phyloP scores from a whole-genome alignment of 1,140 invertebrate species.

The Lanistes nyassanus region DNA sequence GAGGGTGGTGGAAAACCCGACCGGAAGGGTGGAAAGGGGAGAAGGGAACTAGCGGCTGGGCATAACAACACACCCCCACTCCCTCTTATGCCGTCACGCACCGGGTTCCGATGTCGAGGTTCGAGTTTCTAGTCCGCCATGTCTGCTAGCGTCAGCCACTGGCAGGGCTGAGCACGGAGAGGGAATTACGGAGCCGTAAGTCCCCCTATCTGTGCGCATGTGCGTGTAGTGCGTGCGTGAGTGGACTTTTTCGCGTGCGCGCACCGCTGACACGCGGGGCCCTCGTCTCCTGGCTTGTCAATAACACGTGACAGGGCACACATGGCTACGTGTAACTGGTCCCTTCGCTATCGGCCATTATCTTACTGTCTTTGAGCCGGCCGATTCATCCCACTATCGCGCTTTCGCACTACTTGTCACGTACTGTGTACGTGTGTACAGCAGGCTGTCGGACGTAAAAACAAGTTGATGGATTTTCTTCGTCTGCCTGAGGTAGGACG shows the following conservation, averaged over 20 bases:
- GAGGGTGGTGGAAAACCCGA: background rate
- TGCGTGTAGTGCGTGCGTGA: slow-evolving; percentile 5
- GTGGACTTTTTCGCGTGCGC: background rate
- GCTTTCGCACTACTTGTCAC: too few relatives aligned
- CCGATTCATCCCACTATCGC: background rate
- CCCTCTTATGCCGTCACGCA: background rate
- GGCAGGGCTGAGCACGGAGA: background rate
- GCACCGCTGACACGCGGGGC: background rate
- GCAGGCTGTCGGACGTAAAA: background rate
- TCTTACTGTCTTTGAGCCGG: background rate
- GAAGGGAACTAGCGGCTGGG: background rate
- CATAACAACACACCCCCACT: background rate
- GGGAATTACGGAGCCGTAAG: slow-evolving; percentile 24
- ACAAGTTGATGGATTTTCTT: background rate
- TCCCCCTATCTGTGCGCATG: background rate
- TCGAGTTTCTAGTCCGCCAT: background rate
- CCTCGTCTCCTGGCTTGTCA: background rate
- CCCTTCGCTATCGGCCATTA: slow-evolving; percentile 24
- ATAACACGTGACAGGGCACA: slow-evolving; percentile 19
- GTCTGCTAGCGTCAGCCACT: background rate
- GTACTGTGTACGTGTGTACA: background rate
- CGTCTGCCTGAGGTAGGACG: background rate
- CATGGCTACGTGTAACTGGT: slow-evolving; percentile 18
- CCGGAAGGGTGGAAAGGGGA: background rate
- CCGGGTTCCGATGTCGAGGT: background rate